Conservation (phyloP, 1,140 invertebrate species). For the Wasmannia auropunctata region DNA sequence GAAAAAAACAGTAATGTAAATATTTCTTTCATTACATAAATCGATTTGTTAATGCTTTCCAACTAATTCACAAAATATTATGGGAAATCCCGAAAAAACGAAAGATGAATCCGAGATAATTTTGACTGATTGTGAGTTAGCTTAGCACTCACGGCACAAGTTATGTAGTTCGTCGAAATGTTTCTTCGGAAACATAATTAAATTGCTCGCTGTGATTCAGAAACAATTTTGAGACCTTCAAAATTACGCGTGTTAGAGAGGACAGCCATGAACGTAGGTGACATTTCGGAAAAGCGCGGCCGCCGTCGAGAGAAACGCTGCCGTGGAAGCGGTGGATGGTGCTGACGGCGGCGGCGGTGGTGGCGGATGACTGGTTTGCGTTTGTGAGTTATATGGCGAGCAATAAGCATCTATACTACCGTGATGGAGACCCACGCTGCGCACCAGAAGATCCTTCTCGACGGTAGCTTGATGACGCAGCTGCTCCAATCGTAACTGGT, state of each 20-base stretch:
- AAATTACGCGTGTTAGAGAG: slow-evolving; percentile 85
- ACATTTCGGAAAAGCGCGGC: slow-evolving; percentile 91
- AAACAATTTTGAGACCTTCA: not conserved
- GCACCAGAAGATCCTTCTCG: slow-evolving; percentile 87
- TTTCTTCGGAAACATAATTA: not conserved
- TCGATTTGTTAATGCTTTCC: not conserved
- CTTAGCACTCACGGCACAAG: slow-evolving; percentile 33
- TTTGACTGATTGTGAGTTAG: not conserved
- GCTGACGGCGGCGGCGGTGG: slow-evolving; percentile 80
- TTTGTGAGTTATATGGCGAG: slow-evolving; percentile 75
- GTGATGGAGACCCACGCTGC: slow-evolving; percentile 83
- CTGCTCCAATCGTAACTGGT: slow-evolving; percentile 94
- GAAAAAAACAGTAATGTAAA: not conserved
- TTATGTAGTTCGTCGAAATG: not conserved
- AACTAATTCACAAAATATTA: slow-evolving; percentile 4
- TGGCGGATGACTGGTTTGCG: slow-evolving; percentile 77
- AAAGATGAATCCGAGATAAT: not conserved
- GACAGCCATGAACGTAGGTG: slow-evolving; percentile 90
- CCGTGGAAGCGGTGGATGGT: slow-evolving; percentile 83
- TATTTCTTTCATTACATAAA: not conserved
- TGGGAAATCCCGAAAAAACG: not conserved
- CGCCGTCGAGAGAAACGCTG: slow-evolving; percentile 86
- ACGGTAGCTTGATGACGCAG: slow-evolving; percentile 91
- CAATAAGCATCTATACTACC: slow-evolving; percentile 84
- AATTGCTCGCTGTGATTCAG: not conserved